phyloP scores from a whole-genome alignment of 1,140 invertebrate species.

The Aphaenogaster floridana region DNA sequence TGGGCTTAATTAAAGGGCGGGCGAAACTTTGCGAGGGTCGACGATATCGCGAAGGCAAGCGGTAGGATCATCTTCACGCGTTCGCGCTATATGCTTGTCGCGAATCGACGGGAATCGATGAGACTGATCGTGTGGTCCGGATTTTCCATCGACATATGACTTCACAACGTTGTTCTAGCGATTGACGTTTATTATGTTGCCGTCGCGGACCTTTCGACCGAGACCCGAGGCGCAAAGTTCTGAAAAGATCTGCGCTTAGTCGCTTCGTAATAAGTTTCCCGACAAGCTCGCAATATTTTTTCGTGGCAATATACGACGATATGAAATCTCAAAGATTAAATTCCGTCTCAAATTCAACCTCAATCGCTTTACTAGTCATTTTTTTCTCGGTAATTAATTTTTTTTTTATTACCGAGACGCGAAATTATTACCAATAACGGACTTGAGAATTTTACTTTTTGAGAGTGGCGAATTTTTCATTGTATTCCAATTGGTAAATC shows the following conservation, averaged over 20 bases:
- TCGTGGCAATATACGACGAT: neutral
- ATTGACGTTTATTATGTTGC: neutral
- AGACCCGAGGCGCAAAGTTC: too few relatives aligned
- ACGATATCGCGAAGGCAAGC: constrained; percentile 8
- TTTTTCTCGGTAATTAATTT: neutral
- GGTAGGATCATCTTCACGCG: constrained; percentile 27
- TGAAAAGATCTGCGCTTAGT: neutral
- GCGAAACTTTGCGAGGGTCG: constrained; percentile 18
- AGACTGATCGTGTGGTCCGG: constrained; percentile 7
- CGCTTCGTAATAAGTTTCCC: neutral
- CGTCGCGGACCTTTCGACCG: neutral
- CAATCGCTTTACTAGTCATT: neutral
- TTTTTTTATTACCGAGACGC: neutral
- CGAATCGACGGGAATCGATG: neutral
- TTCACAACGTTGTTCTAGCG: neutral
- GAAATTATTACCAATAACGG: neutral
- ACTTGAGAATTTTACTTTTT: neutral
- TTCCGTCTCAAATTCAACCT: neutral
- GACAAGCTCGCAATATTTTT: neutral
- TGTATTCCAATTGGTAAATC: neutral
- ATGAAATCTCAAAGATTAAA: neutral
- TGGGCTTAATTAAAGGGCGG: constrained; percentile 59
- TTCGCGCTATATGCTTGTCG: constrained; percentile 10
- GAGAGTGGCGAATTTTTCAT: neutral
- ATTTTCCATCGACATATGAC: neutral